Evolutionary conservation across 2,888 invertebrate species (phyloP).

Genomic region (Erebia palarica): DNA sequence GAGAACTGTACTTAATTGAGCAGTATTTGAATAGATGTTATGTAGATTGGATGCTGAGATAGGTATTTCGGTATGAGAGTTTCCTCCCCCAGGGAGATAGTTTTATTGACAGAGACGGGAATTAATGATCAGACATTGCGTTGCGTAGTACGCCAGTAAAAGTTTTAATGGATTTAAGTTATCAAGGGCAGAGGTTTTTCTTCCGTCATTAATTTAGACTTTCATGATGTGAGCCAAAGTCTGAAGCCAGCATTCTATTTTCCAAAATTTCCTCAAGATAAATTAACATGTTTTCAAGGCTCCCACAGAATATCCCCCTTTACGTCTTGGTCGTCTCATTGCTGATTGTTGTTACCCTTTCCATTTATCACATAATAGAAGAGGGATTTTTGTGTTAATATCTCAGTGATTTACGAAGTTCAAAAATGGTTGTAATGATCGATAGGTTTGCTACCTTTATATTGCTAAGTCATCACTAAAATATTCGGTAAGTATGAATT

Average conservation of each 20-base stretch:
- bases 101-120: slow-evolving; percentile 15
- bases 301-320: no score
- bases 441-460: no score
- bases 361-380: no score
- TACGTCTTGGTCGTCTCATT: no score
- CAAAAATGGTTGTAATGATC: no score
- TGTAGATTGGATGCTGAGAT: slow-evolving; percentile 12
- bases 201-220: not conserved
- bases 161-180: slow-evolving; percentile 16
- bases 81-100: slow-evolving; percentile 1
- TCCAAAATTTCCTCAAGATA: no score
- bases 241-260: not conserved
- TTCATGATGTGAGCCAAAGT: not conserved
- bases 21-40: not conserved
- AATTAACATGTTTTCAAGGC: no score
- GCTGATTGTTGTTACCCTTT: not conserved
- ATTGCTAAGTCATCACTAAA: no score
- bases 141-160: not conserved
- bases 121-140: slow-evolving; percentile 15
- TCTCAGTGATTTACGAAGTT: no score
- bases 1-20: not conserved
- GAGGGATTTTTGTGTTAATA: no score
- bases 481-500: no score
- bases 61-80: slow-evolving; percentile 1
- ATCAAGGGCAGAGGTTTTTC: not conserved